Percentiles rank a stretch among this genome's conserved stretches.
These are phyloP conservation scores for Gambusia affinis DNA, from an alignment of 2,113 vertebrate species.

Conservation along the genomic window DNA sequence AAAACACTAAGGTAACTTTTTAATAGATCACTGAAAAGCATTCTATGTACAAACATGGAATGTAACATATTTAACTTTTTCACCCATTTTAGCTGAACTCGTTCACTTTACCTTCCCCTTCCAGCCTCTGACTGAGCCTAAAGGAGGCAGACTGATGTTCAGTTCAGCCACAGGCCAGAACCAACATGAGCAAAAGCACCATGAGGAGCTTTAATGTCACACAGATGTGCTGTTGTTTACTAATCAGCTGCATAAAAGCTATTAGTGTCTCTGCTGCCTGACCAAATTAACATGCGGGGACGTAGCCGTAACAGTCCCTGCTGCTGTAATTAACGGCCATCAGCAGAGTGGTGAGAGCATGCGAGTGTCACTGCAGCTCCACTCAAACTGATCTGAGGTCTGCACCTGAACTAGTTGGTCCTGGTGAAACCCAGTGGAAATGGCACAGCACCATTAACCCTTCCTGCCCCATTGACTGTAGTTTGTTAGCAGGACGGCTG, in stretches of 20 bases:
- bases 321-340: constrained; percentile 55
- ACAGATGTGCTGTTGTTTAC: constrained; percentile 44
- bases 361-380: neutral
- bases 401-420: neutral
- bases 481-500: constrained; percentile 19
- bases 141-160: neutral
- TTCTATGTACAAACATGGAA: no score
- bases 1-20: no score
- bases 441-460: constrained; percentile 28
- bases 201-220: constrained; percentile 11
- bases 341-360: constrained; percentile 10
- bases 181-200: neutral
- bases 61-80: no score
- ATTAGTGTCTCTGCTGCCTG: constrained; percentile 37
- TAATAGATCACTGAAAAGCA: no score
- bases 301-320: constrained; percentile 34
- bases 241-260: constrained; percentile 55
- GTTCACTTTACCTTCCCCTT: neutral
- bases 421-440: constrained; percentile 5
- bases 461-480: constrained; percentile 5
- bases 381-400: constrained; percentile 4
- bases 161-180: neutral
- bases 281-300: constrained; percentile 58
- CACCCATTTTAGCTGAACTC: no score
- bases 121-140: neutral